Evolutionary conservation across 1,140 invertebrate genomes (phyloP).

Genomic region (Drosophila sucinea): DNA sequence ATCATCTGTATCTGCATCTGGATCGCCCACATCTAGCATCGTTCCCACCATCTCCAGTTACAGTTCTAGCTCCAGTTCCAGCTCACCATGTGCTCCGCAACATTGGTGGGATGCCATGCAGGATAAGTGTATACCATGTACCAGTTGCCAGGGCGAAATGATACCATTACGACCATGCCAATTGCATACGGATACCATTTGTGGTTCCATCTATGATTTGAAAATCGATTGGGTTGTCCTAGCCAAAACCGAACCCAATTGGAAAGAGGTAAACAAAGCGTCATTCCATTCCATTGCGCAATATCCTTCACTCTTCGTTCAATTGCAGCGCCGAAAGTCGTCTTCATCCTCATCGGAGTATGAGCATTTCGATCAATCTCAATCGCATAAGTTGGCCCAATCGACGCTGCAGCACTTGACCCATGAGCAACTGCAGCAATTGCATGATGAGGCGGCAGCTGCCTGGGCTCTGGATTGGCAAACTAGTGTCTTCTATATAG

Average conservation of each 20-base stretch:
- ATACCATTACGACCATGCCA: slow-evolving; percentile 79
- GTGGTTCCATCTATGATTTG: slow-evolving; percentile 78
- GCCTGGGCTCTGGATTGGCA: slow-evolving; percentile 85
- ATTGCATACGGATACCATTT: slow-evolving; percentile 78
- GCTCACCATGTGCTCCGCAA: slow-evolving; percentile 66
- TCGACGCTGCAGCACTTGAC: slow-evolving; percentile 65
- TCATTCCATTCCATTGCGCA: too few relatives aligned
- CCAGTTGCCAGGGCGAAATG: slow-evolving; percentile 73
- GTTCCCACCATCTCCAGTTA: slow-evolving; percentile 34
- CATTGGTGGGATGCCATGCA: slow-evolving; percentile 78
- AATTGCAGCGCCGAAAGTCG: slow-evolving; percentile 75
- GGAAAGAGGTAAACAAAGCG: slow-evolving; percentile 75
- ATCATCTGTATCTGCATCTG: background rate
- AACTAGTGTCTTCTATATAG: slow-evolving; percentile 85
- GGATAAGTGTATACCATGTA: slow-evolving; percentile 75
- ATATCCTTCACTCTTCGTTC: background rate
- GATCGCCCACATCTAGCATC: background rate
- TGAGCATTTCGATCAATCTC: slow-evolving; percentile 60
- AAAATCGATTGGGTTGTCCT: slow-evolving; percentile 79
- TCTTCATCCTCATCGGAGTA: slow-evolving; percentile 46
- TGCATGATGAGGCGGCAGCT: slow-evolving; percentile 72
- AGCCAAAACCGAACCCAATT: slow-evolving; percentile 79
- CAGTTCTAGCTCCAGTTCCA: slow-evolving; percentile 39
- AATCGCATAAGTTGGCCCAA: slow-evolving; percentile 12
- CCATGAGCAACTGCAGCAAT: slow-evolving; percentile 75